Conservation (phyloP, 1,140 invertebrate genomes). For the Leptoteleia sp. region DNA sequence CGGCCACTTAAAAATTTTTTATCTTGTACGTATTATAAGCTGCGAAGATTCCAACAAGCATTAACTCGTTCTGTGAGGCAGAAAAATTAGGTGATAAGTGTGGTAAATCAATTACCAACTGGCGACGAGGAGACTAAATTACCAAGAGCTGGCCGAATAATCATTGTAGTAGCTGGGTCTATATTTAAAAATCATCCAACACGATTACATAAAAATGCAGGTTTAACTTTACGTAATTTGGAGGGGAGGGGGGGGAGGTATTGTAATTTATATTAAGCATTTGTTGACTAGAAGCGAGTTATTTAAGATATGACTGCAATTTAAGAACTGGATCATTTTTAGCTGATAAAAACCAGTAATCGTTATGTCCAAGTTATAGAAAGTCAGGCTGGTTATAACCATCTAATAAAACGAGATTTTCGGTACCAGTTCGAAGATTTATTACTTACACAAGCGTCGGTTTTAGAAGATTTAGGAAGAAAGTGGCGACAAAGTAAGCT, state of each 20-base stretch:
- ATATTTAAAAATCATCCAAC: slow-evolving; percentile 47
- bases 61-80: slow-evolving; percentile 55
- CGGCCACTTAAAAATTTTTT: slow-evolving; percentile 59
- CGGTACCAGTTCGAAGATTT: no score
- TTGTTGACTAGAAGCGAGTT: slow-evolving; percentile 17
- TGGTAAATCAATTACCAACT: slow-evolving; percentile 65
- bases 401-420: no score
- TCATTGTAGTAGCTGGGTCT: slow-evolving; percentile 37
- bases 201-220: slow-evolving; percentile 17
- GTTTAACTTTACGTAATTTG: slow-evolving; percentile 41
- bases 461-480: no score
- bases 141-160: slow-evolving; percentile 16
- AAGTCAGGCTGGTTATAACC: no score
- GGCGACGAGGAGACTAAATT: slow-evolving; percentile 19
- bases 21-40: slow-evolving; percentile 32
- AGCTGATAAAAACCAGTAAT: no score
- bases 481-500: no score
- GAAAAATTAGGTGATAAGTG: slow-evolving; percentile 67
- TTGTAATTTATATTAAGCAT: slow-evolving; percentile 44
- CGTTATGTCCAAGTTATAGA: no score
- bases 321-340: no score
- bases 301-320: background rate
- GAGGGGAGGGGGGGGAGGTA: background rate
- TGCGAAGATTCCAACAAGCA: slow-evolving; percentile 33
- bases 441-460: no score